These are phyloP conservation scores for Microctonus brassicae DNA, from an alignment of 2,888 invertebrate genomes.

Conservation along the genomic window DNA sequence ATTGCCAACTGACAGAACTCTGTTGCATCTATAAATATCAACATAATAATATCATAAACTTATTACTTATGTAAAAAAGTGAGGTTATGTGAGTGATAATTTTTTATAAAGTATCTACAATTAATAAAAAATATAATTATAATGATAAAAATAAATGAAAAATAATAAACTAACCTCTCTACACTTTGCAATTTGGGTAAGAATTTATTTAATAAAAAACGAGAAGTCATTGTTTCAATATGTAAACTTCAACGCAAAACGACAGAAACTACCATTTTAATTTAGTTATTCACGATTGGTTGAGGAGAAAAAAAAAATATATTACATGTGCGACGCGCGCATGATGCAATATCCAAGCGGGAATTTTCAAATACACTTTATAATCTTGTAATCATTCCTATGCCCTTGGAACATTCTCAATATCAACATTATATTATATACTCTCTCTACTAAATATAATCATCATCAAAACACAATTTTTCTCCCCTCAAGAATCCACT, in stretches of 20 bases:
- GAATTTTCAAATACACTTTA: background rate
- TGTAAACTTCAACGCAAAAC: slow-evolving; percentile 22
- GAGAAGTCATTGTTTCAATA: slow-evolving; percentile 50
- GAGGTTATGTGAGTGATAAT: slow-evolving; percentile 42
- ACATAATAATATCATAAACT: background rate
- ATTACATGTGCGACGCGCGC: too few relatives aligned
- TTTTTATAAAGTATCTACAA: background rate
- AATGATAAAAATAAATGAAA: background rate
- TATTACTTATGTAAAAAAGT: slow-evolving; percentile 47
- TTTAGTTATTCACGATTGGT: background rate
- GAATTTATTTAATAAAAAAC: slow-evolving; percentile 45
- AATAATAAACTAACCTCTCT: slow-evolving; percentile 38
- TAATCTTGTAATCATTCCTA: too few relatives aligned
- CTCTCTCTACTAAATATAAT: too few relatives aligned
- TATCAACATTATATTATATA: too few relatives aligned
- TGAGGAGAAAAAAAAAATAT: background rate
- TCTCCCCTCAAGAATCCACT: too few relatives aligned
- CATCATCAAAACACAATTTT: too few relatives aligned
- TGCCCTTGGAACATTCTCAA: too few relatives aligned
- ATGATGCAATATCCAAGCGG: background rate
- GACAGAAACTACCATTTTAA: slow-evolving; percentile 20
- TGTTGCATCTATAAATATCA: slow-evolving; percentile 37
- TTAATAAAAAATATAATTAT: background rate
- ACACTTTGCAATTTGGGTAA: slow-evolving; percentile 37
- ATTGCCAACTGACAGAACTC: slow-evolving; percentile 43